Conservation (phyloP, 2,113 vertebrate species). For the Pardalotus punctatus region DNA sequence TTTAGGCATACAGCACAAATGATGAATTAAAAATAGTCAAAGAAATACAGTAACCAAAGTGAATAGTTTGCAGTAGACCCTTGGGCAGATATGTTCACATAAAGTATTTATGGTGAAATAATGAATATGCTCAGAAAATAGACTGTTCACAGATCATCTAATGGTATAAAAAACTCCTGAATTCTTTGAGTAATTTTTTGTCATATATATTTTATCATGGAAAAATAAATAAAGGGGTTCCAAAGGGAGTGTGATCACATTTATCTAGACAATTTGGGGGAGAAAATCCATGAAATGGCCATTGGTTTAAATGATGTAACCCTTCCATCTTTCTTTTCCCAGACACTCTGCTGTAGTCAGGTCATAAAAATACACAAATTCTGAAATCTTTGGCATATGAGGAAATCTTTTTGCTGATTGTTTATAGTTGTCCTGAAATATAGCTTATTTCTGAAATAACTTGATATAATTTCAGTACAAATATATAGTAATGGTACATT, state of each 20-base stretch:
- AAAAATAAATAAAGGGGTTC: background rate
- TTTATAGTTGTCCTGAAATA: background rate
- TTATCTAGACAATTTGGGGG: background rate
- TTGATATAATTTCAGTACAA: background rate
- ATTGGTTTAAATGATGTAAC: background rate
- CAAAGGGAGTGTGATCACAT: background rate
- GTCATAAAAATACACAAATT: background rate
- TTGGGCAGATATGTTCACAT: background rate
- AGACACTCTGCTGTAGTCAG: background rate
- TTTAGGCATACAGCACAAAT: background rate
- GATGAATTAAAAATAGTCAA: background rate
- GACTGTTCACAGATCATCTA: background rate
- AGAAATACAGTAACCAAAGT: background rate
- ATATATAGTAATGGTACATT: background rate
- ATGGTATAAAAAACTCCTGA: fast-evolving
- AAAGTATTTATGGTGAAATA: background rate
- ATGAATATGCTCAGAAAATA: background rate
- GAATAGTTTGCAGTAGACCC: background rate
- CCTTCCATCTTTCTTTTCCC: background rate
- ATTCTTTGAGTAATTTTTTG: background rate
- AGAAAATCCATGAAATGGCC: background rate
- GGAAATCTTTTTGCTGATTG: background rate
- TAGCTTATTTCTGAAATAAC: background rate
- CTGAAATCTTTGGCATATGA: background rate
- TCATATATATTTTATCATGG: background rate